phyloP scores from a whole-genome alignment of 1,140 invertebrate genomes.

The Drosophila serrata region DNA sequence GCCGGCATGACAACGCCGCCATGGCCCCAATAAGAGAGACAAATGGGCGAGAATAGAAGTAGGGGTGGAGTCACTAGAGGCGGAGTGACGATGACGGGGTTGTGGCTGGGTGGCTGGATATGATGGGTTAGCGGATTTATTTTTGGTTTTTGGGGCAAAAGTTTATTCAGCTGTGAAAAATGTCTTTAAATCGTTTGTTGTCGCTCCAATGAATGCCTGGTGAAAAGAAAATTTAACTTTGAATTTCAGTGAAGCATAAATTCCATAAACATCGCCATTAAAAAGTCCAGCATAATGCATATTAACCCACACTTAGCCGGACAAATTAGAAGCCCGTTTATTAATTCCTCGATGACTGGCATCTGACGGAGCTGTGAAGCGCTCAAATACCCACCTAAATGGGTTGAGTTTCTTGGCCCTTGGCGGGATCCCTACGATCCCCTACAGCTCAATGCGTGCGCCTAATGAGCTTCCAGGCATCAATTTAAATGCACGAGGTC shows the following conservation, averaged over 20 bases:
- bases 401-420: background rate
- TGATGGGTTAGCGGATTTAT: slow-evolving; percentile 67
- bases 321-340: background rate
- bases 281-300: slow-evolving; percentile 21
- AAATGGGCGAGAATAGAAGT: slow-evolving; percentile 40
- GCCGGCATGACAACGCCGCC: slow-evolving; percentile 54
- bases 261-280: slow-evolving; percentile 37
- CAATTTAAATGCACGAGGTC: slow-evolving; percentile 31
- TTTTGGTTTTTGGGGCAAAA: slow-evolving; percentile 71
- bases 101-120: slow-evolving; percentile 5
- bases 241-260: slow-evolving; percentile 52
- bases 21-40: slow-evolving; percentile 60
- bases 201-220: slow-evolving; percentile 35
- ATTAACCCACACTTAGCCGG: slow-evolving; percentile 16
- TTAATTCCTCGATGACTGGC: background rate
- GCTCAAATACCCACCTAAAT: background rate
- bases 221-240: slow-evolving; percentile 59
- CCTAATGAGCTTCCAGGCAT: slow-evolving; percentile 17
- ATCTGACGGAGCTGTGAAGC: background rate
- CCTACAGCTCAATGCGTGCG: background rate
- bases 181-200: slow-evolving; percentile 60
- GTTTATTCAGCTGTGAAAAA: slow-evolving; percentile 69
- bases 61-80: background rate
- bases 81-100: background rate
- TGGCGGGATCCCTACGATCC: background rate